These are phyloP conservation scores for Xenus cinereus DNA, from an alignment of 2,113 vertebrate genomes.

Conservation along the genomic window DNA sequence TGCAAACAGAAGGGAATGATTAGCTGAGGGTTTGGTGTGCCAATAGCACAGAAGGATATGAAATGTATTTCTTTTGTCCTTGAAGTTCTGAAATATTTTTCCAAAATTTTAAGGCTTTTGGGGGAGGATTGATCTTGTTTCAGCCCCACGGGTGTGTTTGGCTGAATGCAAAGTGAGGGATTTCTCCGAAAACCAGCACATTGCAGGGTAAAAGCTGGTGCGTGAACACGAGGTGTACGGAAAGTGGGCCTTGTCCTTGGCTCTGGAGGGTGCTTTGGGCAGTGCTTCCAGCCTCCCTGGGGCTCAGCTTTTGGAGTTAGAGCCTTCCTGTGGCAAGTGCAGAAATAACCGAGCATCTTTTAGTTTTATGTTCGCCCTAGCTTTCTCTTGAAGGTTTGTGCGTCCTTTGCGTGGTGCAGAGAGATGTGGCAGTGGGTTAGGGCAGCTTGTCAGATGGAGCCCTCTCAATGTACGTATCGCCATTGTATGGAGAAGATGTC, in stretches of 20 bases:
- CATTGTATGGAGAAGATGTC: neutral
- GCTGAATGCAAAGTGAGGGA: neutral
- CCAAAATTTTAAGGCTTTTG: neutral
- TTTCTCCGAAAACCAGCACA: neutral
- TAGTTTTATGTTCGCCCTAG: neutral
- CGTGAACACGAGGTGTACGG: too few relatives aligned
- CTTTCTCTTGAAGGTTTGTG: neutral
- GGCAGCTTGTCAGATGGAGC: too few relatives aligned
- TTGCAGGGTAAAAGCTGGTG: neutral
- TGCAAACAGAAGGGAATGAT: neutral
- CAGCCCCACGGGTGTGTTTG: neutral
- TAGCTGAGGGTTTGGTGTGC: neutral
- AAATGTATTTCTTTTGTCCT: neutral
- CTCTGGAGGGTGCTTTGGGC: neutral
- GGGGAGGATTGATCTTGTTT: neutral
- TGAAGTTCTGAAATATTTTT: neutral
- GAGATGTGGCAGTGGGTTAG: neutral
- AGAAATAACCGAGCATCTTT: accelerated
- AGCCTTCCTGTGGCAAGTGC: too few relatives aligned
- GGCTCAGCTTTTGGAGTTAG: neutral
- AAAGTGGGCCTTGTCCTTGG: neutral
- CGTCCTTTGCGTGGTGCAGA: neutral
- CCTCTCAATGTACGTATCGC: too few relatives aligned
- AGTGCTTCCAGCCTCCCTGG: neutral
- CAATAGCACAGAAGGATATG: neutral